Percentiles rank a stretch among this genome's conserved stretches.
phyloP scores from a whole-genome alignment of 2,888 invertebrate genomes.

The Pelosia muscerda region DNA sequence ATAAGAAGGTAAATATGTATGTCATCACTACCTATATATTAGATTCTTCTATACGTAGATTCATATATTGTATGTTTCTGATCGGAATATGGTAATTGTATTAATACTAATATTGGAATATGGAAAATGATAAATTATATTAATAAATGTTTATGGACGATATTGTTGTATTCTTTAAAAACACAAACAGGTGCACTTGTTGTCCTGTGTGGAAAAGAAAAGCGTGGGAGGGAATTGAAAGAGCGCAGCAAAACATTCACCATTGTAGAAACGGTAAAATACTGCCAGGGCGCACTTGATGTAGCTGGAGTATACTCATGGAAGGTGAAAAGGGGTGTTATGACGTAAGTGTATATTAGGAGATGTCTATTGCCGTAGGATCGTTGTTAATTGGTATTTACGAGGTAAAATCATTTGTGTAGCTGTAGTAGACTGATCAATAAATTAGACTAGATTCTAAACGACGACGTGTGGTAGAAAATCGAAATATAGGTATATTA shows the following conservation, averaged over 20 bases:
- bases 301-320: not conserved
- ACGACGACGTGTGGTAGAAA: too few relatives aligned
- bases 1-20: constrained; percentile 72
- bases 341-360: too few relatives aligned
- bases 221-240: too few relatives aligned
- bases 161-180: constrained; percentile 50
- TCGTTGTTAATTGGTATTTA: not conserved
- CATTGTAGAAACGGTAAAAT: too few relatives aligned
- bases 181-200: not conserved
- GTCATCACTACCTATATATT: constrained; percentile 78
- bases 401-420: not conserved
- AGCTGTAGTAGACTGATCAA: too few relatives aligned
- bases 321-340: too few relatives aligned
- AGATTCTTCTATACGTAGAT: constrained; percentile 83
- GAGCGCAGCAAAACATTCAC: too few relatives aligned
- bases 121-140: constrained; percentile 84
- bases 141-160: constrained; percentile 86
- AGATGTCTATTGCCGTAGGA: too few relatives aligned
- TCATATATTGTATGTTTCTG: constrained; percentile 78
- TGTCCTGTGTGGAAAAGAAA: too few relatives aligned
- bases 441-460: too few relatives aligned
- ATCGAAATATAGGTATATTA: too few relatives aligned
- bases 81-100: constrained; percentile 77
- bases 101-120: constrained; percentile 81
- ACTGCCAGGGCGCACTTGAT: too few relatives aligned